These are phyloP conservation scores for Platycheirus rosarum DNA, from an alignment of 2,888 invertebrate genomes.

Conservation along the genomic window DNA sequence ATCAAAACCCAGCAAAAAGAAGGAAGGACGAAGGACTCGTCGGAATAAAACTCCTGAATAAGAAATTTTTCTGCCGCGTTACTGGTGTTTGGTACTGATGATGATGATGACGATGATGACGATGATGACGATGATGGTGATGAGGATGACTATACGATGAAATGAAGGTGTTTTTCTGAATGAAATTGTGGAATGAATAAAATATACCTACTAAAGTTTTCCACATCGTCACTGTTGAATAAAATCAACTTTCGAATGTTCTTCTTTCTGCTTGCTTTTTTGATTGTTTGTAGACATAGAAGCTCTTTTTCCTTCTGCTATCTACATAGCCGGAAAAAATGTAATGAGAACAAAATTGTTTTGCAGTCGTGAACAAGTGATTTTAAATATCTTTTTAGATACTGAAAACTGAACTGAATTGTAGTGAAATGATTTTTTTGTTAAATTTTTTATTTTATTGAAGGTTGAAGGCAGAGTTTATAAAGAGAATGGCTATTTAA, in stretches of 20 bases:
- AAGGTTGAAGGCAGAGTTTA: too few relatives aligned
- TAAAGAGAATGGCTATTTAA: too few relatives aligned
- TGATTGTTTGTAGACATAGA: background rate
- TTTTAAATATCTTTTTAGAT: background rate
- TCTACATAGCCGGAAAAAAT: too few relatives aligned
- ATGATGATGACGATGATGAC: conserved; percentile 5
- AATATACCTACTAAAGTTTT: conserved; percentile 47
- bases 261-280: background rate
- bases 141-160: too few relatives aligned
- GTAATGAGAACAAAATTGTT: background rate
- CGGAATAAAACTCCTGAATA: background rate
- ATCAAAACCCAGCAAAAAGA: background rate
- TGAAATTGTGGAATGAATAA: conserved; percentile 51
- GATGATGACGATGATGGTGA: conserved; percentile 20
- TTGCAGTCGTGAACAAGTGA: background rate
- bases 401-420: background rate
- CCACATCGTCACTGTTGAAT: conserved; percentile 58
- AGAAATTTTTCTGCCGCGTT: conserved; percentile 1
- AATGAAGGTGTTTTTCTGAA: conserved; percentile 46
- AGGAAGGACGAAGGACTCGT: conserved; percentile 2
- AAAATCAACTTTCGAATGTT: conserved; percentile 30
- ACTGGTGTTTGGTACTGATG: background rate
- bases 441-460: too few relatives aligned
- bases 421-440: background rate
- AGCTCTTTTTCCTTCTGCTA: background rate